These are phyloP conservation scores for Neotoxoptera formosana DNA, from an alignment of 1,140 invertebrate genomes.

Conservation along the genomic window DNA sequence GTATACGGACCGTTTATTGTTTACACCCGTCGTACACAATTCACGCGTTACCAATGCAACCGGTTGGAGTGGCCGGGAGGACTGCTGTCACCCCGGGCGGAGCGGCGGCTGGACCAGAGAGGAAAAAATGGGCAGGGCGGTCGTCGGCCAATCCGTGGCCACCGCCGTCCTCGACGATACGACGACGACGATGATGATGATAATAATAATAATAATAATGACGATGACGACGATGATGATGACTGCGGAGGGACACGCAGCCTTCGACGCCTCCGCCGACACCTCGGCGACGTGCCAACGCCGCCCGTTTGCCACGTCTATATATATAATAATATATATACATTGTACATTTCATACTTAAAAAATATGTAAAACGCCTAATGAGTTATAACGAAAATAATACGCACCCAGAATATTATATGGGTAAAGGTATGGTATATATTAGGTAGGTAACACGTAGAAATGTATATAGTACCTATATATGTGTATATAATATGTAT, in stretches of 20 bases:
- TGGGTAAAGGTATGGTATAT: too few species aligned
- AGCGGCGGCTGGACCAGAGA: constrained; percentile 10
- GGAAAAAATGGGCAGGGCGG: constrained; percentile 33
- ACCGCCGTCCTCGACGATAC: background rate
- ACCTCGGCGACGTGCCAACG: constrained; percentile 7
- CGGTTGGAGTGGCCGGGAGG: constrained; percentile 19
- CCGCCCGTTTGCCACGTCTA: background rate
- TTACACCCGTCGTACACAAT: background rate
- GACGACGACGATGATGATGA: background rate
- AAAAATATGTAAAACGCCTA: background rate
- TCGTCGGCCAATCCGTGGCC: constrained; percentile 23
- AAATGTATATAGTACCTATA: too few species aligned
- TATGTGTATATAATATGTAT: too few species aligned
- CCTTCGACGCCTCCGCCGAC: background rate
- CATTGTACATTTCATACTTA: too few species aligned
- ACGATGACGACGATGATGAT: background rate
- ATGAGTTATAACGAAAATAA: background rate
- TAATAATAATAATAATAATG: background rate
- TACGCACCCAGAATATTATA: too few species aligned
- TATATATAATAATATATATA: background rate
- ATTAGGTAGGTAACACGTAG: too few species aligned
- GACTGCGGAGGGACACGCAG: background rate
- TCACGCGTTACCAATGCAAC: background rate
- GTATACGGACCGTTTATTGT: background rate
- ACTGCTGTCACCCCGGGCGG: constrained; percentile 20